Percentiles rank a stretch among this genome's conserved stretches.
Evolutionary conservation across 2,797 vertebrate genomes (phyloP).

Genomic region (Lophius americanus): DNA sequence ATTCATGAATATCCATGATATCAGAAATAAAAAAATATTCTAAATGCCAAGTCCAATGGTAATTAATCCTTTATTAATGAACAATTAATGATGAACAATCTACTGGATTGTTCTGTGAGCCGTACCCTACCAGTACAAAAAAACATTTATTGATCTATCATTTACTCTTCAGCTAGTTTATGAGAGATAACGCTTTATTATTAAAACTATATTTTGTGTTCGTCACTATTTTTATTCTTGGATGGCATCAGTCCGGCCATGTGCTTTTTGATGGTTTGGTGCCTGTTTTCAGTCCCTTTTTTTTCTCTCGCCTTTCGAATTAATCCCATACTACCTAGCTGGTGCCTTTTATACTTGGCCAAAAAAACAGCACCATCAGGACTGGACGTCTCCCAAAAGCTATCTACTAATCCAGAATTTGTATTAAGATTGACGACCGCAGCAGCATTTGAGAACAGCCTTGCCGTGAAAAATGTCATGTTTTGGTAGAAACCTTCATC

Average conservation of each 20-base stretch:
- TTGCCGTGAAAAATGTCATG: background rate
- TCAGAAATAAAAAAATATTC: too few relatives aligned
- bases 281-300: slow-evolving; percentile 3
- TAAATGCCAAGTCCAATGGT: too few relatives aligned
- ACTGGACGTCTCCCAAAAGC: slow-evolving; percentile 34
- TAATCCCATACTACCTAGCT: slow-evolving; percentile 9
- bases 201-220: background rate
- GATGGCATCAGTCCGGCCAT: background rate
- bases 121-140: background rate
- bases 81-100: too few relatives aligned
- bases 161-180: too few relatives aligned
- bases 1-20: too few relatives aligned
- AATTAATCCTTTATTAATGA: too few relatives aligned
- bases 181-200: too few relatives aligned
- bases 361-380: slow-evolving; percentile 13
- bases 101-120: background rate
- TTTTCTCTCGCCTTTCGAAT: slow-evolving; percentile 33
- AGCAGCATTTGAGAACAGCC: slow-evolving; percentile 11
- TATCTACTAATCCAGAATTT: slow-evolving; percentile 39
- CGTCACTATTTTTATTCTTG: background rate
- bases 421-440: slow-evolving; percentile 9
- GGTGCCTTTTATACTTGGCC: slow-evolving; percentile 50
- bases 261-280: slow-evolving; percentile 10
- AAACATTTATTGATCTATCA: too few relatives aligned
- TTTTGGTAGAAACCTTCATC: background rate